Base-by-base conservation (phyloP, 2,888 invertebrate genomes). In the Ptilodon capucinus region DNA sequence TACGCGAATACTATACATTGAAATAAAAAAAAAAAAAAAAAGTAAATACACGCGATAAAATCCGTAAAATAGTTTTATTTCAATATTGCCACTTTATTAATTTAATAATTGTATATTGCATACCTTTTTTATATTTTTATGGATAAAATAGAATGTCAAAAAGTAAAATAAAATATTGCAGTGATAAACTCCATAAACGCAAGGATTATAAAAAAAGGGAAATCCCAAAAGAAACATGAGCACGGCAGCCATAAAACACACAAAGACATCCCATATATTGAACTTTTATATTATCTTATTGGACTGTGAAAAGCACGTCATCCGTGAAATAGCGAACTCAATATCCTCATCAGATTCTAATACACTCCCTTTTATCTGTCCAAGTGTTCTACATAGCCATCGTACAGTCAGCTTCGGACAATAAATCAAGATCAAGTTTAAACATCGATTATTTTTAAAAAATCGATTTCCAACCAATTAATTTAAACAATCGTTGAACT, bases 251-350 rank as follows among this genome's bases (percentile, higher is more conserved):
- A 32, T 14, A 32, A 32, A 32, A 32, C 14, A 13, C 7, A 32
- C 32, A 32, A 32, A 32, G 32, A 18, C 19, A 38, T 19, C 19
- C 2, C 19, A n/a, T 19, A 38, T 38, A 38, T 38, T 38, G 19
- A 38, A 38, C 19, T n/a, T 13, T 38, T 38, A 38, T 19, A 13
- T 19, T 18, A 19, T 38, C 18, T 11, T 19, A 38, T 38, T 19
- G 17, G 13, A 38, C 38, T 38, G 38, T 38, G 38, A 38, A 38
- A 38, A 38, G 38, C 38, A 9, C 17, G 17, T 38, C 38, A 38
- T 18, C 38, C 38, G 38, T 38, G 19, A 19, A 38, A 38, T 19
- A 19, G 19, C 19, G 19, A 19, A 38, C 38, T 38, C 38, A 19
- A 38, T 38, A 38, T 38, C 7, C 18, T 38, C 38, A 38, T 38